Conservation (phyloP, 2,113 vertebrate species). For the Mustela lutreola region DNA sequence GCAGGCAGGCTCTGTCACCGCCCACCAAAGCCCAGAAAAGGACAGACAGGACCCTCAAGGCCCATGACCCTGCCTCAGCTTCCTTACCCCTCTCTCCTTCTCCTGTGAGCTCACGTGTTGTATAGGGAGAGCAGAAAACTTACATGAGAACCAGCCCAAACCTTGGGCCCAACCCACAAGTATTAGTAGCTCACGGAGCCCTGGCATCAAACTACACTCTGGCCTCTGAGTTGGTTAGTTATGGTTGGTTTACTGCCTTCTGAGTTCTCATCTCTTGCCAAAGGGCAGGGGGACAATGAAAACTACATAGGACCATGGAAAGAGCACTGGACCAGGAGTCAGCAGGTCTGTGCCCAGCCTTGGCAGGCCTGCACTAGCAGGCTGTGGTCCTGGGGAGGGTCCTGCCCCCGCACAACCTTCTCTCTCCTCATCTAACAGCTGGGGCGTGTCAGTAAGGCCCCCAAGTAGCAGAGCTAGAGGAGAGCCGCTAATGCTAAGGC, state of each 20-base stretch:
- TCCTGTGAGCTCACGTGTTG: neutral
- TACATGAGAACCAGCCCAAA: neutral
- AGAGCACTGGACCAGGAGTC: neutral
- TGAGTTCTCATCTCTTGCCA: neutral
- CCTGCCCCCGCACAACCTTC: rapidly evolving
- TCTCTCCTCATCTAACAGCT: rapidly evolving
- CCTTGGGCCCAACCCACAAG: neutral
- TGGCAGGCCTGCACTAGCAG: neutral
- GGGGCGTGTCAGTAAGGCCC: neutral
- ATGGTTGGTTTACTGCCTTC: neutral
- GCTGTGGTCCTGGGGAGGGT: neutral
- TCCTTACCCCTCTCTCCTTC: neutral
- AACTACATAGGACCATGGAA: neutral
- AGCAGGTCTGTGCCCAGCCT: neutral
- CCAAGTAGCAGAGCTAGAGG: neutral
- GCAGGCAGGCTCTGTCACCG: neutral
- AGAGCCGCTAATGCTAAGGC: neutral
- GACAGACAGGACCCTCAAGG: neutral
- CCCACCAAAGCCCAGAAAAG: constrained; percentile 38
- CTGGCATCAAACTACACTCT: neutral
- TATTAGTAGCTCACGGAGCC: neutral
- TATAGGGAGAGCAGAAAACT: neutral
- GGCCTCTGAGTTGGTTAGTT: neutral
- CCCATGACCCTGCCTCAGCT: neutral
- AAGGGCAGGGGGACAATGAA: neutral